These are phyloP conservation scores for Brachionus rotundiformis DNA, from an alignment of 1,140 invertebrate genomes.

Conservation along the genomic window DNA sequence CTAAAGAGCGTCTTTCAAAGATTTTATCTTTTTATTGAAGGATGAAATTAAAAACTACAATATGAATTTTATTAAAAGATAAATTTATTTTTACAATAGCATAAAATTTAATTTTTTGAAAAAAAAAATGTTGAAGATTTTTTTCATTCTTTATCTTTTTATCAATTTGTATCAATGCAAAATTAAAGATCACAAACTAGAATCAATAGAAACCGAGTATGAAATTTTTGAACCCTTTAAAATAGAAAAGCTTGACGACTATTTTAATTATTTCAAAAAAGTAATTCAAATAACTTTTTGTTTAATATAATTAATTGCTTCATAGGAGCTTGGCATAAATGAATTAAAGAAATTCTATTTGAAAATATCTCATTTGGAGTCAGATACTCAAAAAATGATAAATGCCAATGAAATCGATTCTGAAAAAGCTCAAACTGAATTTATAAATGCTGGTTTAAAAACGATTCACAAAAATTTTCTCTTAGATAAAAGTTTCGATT, in stretches of 20 bases:
- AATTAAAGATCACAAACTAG: neutral
- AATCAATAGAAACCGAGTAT: neutral
- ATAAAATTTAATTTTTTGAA: neutral
- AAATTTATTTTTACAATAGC: neutral
- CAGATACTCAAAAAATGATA: neutral
- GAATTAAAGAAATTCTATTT: constrained; percentile 19
- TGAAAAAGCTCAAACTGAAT: neutral
- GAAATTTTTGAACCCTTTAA: neutral
- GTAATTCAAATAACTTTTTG: too few species aligned
- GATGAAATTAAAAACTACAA: neutral
- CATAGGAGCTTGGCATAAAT: neutral
- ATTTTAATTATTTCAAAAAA: neutral
- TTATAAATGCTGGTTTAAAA: neutral
- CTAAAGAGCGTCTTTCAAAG: neutral
- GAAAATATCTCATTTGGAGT: neutral
- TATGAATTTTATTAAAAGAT: neutral
- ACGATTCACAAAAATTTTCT: constrained; percentile 21
- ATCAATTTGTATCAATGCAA: neutral
- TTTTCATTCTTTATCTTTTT: neutral
- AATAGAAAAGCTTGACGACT: neutral
- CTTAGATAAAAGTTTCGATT: neutral
- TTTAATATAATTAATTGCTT: too few species aligned
- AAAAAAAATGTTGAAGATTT: neutral
- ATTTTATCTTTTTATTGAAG: neutral
- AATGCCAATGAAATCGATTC: neutral